Base-by-base conservation (phyloP, 2,113 vertebrate genomes). In the Parus major region DNA sequence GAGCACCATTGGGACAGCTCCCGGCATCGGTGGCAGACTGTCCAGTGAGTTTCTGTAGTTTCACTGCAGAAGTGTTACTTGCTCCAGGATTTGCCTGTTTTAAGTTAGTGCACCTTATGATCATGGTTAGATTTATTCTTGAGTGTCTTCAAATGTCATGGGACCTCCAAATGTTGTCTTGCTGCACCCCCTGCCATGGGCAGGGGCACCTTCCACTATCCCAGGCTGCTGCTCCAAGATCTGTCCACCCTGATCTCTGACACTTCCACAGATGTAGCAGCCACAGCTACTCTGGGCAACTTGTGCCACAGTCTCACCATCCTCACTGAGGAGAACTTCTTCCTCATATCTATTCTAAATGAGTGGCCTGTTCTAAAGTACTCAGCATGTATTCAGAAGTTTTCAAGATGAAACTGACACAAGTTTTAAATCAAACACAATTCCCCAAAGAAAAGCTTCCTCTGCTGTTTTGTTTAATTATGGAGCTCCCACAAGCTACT, bases 171-270 rank as follows among this genome's bases (percentile, higher is more conserved):
- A 33, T 24, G 22, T 12, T 6, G 0, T 7, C 7, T 15, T 5
- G 9, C 20, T 61, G n/a, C 9, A 2, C 3, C 3, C 4, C 1
- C 25, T 21, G 16, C 42, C 17, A 0, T 4, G 21, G 27, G 7
- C 10, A 17, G 39, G 25, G 16, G 6, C 18, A 4, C 2, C 14
- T 64, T 17, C 6, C 9, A 0, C 15, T 10, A 2, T 13, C 8
- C 2, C 42, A 17, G 13, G 47, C 1, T 68, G 64, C 64, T 47
- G 20, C n/a, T n/a, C 42, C 15, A 2, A 61, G 47, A 23, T 17
- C 5, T 4, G 1, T 66, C 41, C 52, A 42, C 0, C 29, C 36
- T 15, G 46, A 8, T 10, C 46, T 15, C 7, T 10, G 12, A 14
- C 17, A 2, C 7, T 21, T 6, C 11, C 55, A 24, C 41, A 11